Evolutionary conservation across 2,888 invertebrate genomes (phyloP), one percentile per base, ranked within the genome.

Genomic region (Aphidoletes aphidimyza): DNA sequence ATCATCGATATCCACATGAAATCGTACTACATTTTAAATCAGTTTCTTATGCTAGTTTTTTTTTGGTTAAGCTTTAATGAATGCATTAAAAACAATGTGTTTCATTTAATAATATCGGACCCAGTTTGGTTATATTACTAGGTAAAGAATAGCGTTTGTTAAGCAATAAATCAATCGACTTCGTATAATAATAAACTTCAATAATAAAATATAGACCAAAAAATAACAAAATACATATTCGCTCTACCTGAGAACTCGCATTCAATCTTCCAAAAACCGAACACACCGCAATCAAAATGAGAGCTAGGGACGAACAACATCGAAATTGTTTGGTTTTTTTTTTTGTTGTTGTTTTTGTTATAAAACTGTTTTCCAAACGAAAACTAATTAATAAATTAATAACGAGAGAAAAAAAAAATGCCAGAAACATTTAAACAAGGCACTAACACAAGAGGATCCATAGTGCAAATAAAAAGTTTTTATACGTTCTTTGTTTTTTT

Each of bases 351-450:
- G 8, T 19, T 2, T 47, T 19, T 39, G 39, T 8, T 8, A 5
- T 5, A 39, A 39, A n/a, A n/a, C 42, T 42, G 6, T 42, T 9
- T 14, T 14, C 42, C 11, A 17, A 47, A 47, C 47, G 17, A 19
- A 54, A 54, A 54, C 54, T 54, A 54, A 54, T 54, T 54, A 54
- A 54, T 54, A 54, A 54, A 54, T 54, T 54, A 54, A 54, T 22
- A 54, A 54, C 54, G 54, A 54, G n/a, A 54, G 22, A 54, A 17
- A 39, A 39, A 5, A 8, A 39, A 39, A 39, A 39, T 39, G 11
- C 6, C 39, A 39, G 5, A 8, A 11, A 11, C 39, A 39, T 8
- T 11, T 5, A 39, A 39, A 39, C 11, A 54, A 54, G 54, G 22
- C n/a, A 54, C n/a, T 2, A 22, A 22, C 22, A 26, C 2, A 3